These are phyloP conservation scores for Antheraea mylitta DNA, from an alignment of 1,140 invertebrate species.

Conservation along the genomic window DNA sequence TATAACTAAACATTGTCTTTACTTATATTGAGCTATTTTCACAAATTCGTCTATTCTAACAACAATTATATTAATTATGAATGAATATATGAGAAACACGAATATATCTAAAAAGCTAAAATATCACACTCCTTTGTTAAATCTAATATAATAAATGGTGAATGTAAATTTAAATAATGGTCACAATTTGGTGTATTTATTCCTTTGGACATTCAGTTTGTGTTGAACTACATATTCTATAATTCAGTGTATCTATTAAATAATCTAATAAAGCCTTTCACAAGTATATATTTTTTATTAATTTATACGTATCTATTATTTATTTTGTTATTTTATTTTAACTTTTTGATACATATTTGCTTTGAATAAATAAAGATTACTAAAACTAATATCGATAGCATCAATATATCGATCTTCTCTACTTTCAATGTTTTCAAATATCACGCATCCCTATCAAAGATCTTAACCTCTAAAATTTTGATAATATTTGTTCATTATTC, in stretches of 20 bases:
- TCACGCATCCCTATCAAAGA: too few relatives aligned
- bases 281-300: too few relatives aligned
- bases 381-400: too few relatives aligned
- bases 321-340: too few relatives aligned
- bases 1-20: conserved; percentile 25
- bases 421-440: too few relatives aligned
- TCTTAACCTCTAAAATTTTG: too few relatives aligned
- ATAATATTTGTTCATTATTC: too few relatives aligned
- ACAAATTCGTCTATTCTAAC: conserved; percentile 20
- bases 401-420: too few relatives aligned
- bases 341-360: too few relatives aligned
- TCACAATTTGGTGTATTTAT: conserved; percentile 6
- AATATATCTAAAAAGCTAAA: conserved; percentile 29
- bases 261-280: background rate
- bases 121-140: conserved; percentile 38
- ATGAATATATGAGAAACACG: conserved; percentile 14
- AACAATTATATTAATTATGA: conserved; percentile 16
- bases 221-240: too few relatives aligned
- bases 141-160: conserved; percentile 19
- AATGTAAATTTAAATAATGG: conserved; percentile 8
- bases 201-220: conserved; percentile 2
- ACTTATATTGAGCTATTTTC: conserved; percentile 28
- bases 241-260: background rate
- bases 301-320: too few relatives aligned
- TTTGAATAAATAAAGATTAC: too few relatives aligned